These are phyloP conservation scores for Bedellia somnulentella DNA, from an alignment of 2,888 invertebrate genomes.

Conservation along the genomic window DNA sequence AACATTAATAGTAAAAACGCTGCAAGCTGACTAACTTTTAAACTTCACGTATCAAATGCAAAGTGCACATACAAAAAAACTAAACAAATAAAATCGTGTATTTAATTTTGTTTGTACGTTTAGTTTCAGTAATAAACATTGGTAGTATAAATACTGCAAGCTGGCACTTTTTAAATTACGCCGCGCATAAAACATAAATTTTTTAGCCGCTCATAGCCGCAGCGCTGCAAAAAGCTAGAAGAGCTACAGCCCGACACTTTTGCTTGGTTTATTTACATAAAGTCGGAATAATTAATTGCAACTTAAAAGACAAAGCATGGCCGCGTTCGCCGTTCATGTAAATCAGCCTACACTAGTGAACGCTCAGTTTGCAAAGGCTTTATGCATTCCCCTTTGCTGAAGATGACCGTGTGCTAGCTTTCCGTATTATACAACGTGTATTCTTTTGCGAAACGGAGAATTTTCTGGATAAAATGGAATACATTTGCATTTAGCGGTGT, in stretches of 20 bases:
- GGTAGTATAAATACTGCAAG: too few relatives aligned
- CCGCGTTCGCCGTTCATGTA: conserved; percentile 43
- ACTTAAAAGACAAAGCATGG: conserved; percentile 48
- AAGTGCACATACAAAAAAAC: too few relatives aligned
- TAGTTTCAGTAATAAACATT: too few relatives aligned
- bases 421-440: background rate
- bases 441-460: too few relatives aligned
- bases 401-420: conserved; percentile 2
- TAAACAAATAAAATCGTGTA: too few relatives aligned
- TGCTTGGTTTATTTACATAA: conserved; percentile 41
- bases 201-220: conserved; percentile 12
- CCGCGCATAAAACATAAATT: conserved; percentile 25
- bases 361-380: background rate
- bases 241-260: conserved; percentile 26
- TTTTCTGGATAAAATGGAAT: background rate
- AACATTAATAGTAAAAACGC: too few relatives aligned
- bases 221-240: conserved; percentile 25
- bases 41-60: too few relatives aligned
- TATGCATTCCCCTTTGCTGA: conserved; percentile 1
- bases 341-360: conserved; percentile 30
- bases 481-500: background rate
- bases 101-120: too few relatives aligned
- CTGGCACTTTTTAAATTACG: conserved; percentile 15
- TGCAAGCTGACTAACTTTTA: too few relatives aligned
- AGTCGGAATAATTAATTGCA: conserved; percentile 54